These are phyloP conservation scores for Psilanteris sp. DNA, from an alignment of 1,140 invertebrate genomes.

Conservation along the genomic window DNA sequence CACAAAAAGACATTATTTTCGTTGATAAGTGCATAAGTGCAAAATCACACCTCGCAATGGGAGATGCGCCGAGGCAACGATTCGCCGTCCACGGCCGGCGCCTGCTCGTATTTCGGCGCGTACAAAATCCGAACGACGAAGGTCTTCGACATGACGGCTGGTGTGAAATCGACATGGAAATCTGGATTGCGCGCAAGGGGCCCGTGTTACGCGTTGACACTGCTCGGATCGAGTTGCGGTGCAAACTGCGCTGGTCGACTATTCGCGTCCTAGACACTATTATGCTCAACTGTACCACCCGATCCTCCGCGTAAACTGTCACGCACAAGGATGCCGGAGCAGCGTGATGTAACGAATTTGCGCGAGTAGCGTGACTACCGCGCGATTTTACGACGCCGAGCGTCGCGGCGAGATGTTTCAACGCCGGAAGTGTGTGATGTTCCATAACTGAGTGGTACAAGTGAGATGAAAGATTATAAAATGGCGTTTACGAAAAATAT, in stretches of 20 bases:
- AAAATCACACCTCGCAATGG: constrained; percentile 20
- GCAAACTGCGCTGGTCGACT: constrained; percentile 36
- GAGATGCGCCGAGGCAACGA: constrained; percentile 12
- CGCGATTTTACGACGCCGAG: constrained; percentile 42
- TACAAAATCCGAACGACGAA: constrained; percentile 71
- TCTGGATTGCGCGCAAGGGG: constrained; percentile 12
- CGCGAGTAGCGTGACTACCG: constrained; percentile 68
- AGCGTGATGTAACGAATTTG: constrained; percentile 74
- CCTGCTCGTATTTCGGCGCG: constrained; percentile 67
- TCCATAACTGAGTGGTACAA: too few species aligned
- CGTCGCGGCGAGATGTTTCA: constrained; percentile 27
- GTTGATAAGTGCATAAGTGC: too few species aligned
- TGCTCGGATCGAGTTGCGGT: constrained; percentile 67
- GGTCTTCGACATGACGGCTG: constrained; percentile 61
- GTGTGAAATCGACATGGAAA: constrained; percentile 64
- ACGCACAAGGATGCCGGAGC: constrained; percentile 55
- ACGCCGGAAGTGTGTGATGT: constrained; percentile 4
- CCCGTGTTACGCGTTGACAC: constrained; percentile 41
- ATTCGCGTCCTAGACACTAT: constrained; percentile 48
- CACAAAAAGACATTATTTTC: too few species aligned
- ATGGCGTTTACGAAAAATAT: too few species aligned
- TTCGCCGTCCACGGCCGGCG: constrained; percentile 2
- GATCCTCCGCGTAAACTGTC: constrained; percentile 40
- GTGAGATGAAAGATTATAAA: too few species aligned
- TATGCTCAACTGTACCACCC: constrained; percentile 17